Evolutionary conservation across 2,888 invertebrate genomes (phyloP).

Genomic region (Laspeyria flexula): DNA sequence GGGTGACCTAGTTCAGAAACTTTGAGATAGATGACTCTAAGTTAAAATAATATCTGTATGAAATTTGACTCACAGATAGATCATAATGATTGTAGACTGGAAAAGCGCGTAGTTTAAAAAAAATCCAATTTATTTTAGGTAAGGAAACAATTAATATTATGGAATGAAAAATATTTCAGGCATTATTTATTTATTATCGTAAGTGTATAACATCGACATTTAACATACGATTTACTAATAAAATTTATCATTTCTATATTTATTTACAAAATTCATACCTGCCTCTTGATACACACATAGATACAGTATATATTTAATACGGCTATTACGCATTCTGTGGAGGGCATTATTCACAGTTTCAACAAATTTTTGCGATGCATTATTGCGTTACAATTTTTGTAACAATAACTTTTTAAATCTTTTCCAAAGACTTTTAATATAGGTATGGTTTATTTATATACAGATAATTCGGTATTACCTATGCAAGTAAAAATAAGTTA

Average conservation of each 20-base stretch:
- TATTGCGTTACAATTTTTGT: too few relatives aligned
- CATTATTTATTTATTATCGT: slow-evolving; percentile 78
- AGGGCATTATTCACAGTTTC: slow-evolving; percentile 21
- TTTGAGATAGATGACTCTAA: not conserved
- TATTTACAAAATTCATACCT: slow-evolving; percentile 76
- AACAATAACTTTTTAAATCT: too few relatives aligned
- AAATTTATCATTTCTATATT: slow-evolving; percentile 65
- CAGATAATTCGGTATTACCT: too few relatives aligned
- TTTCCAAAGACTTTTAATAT: too few relatives aligned
- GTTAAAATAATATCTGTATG: too few relatives aligned
- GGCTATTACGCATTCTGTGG: slow-evolving; percentile 23
- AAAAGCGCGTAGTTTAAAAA: too few relatives aligned
- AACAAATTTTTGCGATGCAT: slow-evolving; percentile 8
- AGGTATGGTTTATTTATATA: too few relatives aligned
- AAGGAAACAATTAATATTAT: too few relatives aligned
- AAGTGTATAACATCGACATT: slow-evolving; percentile 84
- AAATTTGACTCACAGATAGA: too few relatives aligned
- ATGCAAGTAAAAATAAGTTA: too few relatives aligned
- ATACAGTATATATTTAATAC: slow-evolving; percentile 32
- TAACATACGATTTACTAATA: slow-evolving; percentile 82
- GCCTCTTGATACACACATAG: slow-evolving; percentile 59
- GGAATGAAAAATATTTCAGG: slow-evolving; percentile 47
- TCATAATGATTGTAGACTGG: too few relatives aligned
- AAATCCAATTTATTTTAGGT: too few relatives aligned
- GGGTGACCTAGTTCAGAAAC: not conserved